Base-by-base conservation (phyloP, 1,140 invertebrate genomes). In the Cydia amplana region DNA sequence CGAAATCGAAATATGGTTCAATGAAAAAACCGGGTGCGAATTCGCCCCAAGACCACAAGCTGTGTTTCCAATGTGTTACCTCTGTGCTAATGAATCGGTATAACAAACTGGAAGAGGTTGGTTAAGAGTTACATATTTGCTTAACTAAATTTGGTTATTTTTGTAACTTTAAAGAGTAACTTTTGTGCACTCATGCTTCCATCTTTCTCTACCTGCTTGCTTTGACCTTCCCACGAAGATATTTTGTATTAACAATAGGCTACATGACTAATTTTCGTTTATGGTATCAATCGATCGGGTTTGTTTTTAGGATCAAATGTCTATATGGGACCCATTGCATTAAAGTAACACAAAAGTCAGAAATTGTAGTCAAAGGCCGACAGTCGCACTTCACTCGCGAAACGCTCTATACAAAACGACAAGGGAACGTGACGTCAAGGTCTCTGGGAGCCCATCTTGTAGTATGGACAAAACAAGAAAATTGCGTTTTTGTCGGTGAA, bases 1-100 rank as follows among this genome's bases (percentile, higher is more conserved):
- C 16, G n/a, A 55, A 55, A 6, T 23, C 18, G 20, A 60, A 60
- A 60, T 23, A 23, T 23, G 55, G 18, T 12, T n/a, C 55, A 23
- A 12, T 23, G 23, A 60, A 60, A 60, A 60, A 51, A 51, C 32
- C 55, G 9, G 55, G 55, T 60, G 55, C 20, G 55, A 60, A 60
- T 60, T 23, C 18, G 2, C 18, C 9, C 55, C 18, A 23, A n/a
- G 20, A 23, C 55, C 55, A 23, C 55, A 60, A 10, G 20, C 18
- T 60, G 55, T n/a, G 55, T 60, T 23, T 23, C 55, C 20, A 3
- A n/a, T 12, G 20, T 23, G 18, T 60, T 12, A 23, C 55, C 55
- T 20, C 7, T 60, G 55, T 18, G 51, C 51, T 55, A 55, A 55
- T 55, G 51, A 55, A 14, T 55, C 51, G n/a, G 51, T 9, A 55